These are phyloP conservation scores for Lasius fuliginosus DNA, from an alignment of 2,888 invertebrate species.

Conservation along the genomic window DNA sequence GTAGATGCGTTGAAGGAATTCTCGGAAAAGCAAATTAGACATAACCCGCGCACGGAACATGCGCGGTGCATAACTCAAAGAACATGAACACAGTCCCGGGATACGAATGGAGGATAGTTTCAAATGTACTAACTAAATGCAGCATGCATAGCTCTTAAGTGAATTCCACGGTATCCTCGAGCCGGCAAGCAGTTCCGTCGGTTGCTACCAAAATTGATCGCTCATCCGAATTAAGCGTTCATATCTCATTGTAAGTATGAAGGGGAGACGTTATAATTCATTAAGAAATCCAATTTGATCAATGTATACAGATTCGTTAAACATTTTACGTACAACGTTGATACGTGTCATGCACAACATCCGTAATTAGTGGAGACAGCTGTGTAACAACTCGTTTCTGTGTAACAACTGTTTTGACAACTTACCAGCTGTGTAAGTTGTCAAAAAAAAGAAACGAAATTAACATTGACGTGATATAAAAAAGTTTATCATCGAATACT, in stretches of 20 bases:
- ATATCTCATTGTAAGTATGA: background rate
- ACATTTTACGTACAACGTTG: background rate
- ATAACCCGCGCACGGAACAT: slow-evolving; percentile 64
- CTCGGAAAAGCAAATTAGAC: slow-evolving; percentile 67
- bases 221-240: slow-evolving; percentile 68
- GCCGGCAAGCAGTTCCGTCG: slow-evolving; percentile 62
- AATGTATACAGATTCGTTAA: slow-evolving; percentile 5
- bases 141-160: slow-evolving; percentile 70
- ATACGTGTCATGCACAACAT: background rate
- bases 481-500: slow-evolving; percentile 27
- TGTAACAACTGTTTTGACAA: no score
- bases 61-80: slow-evolving; percentile 72
- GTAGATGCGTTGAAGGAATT: slow-evolving; percentile 61
- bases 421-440: background rate
- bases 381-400: background rate
- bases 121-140: slow-evolving; percentile 70
- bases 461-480: slow-evolving; percentile 9
- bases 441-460: background rate
- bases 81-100: slow-evolving; percentile 66
- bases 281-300: slow-evolving; percentile 38
- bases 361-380: slow-evolving; percentile 1
- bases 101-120: slow-evolving; percentile 68
- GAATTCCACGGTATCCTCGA: slow-evolving; percentile 70
- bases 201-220: slow-evolving; percentile 72
- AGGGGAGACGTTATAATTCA: slow-evolving; percentile 48